Conservation (phyloP, 2,113 vertebrate species). For the Hydrochoerus hydrochaeris region DNA sequence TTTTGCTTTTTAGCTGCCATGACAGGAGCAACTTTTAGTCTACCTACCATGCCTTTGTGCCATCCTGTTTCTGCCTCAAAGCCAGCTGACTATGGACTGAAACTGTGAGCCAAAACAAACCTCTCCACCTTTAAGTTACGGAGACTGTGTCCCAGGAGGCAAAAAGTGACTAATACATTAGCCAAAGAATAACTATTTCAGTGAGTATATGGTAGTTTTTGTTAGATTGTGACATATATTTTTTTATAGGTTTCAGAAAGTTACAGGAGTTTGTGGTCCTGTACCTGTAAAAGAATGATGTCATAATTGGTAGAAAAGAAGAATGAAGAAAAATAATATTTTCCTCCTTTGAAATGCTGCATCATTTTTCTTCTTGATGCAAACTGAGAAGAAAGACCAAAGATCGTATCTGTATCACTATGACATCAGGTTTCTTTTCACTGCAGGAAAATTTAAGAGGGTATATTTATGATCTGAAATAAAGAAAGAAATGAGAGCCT, state of each 20-base stretch:
- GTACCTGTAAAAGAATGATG: neutral
- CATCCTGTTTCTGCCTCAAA: neutral
- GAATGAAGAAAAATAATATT: neutral
- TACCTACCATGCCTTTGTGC: neutral
- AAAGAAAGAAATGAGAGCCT: conserved; percentile 55
- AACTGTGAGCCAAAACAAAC: neutral
- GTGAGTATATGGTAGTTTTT: neutral
- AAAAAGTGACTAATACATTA: neutral
- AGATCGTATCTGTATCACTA: neutral
- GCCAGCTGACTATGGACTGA: neutral
- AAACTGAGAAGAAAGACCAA: conserved; percentile 33
- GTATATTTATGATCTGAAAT: conserved; percentile 48
- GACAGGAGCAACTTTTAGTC: neutral
- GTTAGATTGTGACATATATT: neutral
- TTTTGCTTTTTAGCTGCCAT: neutral
- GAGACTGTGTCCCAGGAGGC: neutral
- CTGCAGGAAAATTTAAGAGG: conserved; percentile 50
- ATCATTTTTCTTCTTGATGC: conserved; percentile 30
- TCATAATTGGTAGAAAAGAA: conserved; percentile 16
- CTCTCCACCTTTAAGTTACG: neutral
- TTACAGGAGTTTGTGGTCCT: neutral
- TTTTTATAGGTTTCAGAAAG: conserved; percentile 16
- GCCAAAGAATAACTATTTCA: neutral
- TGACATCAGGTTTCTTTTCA: neutral
- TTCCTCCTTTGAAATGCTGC: neutral